Evolutionary conservation across 2,888 invertebrate species (phyloP).

Genomic region (Drosophila phalerata): DNA sequence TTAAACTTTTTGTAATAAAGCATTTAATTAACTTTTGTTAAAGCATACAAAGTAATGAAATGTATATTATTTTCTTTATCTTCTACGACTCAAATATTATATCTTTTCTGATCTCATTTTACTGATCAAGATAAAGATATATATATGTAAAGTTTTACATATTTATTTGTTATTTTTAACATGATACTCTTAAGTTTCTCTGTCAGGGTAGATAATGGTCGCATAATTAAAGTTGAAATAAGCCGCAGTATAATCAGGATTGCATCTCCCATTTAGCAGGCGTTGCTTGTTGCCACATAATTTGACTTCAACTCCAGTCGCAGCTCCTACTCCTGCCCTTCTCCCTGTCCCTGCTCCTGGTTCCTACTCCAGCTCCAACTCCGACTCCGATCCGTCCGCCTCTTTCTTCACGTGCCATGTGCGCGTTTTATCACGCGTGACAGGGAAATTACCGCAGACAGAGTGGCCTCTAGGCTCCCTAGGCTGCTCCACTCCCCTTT

Average conservation of each 20-base stretch:
- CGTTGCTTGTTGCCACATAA: slow-evolving; percentile 54
- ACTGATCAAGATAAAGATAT: not conserved
- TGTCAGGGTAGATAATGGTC: slow-evolving; percentile 29
- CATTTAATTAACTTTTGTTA: not conserved
- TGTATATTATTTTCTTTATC: too few relatives aligned
- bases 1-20: too few relatives aligned
- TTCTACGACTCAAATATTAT: too few relatives aligned
- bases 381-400: slow-evolving; percentile 11
- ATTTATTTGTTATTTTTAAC: not conserved
- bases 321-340: not conserved
- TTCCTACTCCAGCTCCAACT: not conserved
- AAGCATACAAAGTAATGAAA: not conserved
- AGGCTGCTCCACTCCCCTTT: not conserved
- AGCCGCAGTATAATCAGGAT: slow-evolving; percentile 69
- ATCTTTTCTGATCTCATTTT: too few relatives aligned
- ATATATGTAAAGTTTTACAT: not conserved
- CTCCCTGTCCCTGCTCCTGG: not conserved
- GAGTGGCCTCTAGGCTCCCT: slow-evolving; percentile 38
- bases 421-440: slow-evolving; percentile 70
- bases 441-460: slow-evolving; percentile 68
- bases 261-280: slow-evolving; percentile 21
- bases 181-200: not conserved
- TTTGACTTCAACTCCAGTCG: slow-evolving; percentile 3
- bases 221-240: slow-evolving; percentile 77
- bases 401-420: slow-evolving; percentile 68